Percentiles rank a stretch among this genome's conserved stretches.
Evolutionary conservation across 1,140 invertebrate genomes (phyloP).

Genomic region (Diprion similis): DNA sequence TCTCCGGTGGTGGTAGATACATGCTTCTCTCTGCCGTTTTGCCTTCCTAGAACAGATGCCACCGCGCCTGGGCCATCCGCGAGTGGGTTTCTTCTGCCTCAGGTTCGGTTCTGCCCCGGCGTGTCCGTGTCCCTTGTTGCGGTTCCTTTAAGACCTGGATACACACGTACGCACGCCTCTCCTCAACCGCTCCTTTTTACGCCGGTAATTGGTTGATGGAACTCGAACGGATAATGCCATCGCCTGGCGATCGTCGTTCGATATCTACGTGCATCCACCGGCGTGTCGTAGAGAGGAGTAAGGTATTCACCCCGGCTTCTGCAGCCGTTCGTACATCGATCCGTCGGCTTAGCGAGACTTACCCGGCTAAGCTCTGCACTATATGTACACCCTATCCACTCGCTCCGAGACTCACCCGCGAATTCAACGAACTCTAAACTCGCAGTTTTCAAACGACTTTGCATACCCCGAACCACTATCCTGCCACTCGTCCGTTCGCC

Average conservation of each 20-base stretch:
- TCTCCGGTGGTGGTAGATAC: neutral
- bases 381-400: neutral
- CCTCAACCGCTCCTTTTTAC: neutral
- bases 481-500: too few relatives aligned
- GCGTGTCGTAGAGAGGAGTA: neutral
- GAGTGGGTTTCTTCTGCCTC: neutral
- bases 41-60: slow-evolving; percentile 46
- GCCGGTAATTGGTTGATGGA: slow-evolving; percentile 1
- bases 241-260: neutral
- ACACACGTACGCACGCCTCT: neutral
- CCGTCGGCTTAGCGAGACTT: neutral
- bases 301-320: slow-evolving; percentile 1
- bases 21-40: slow-evolving; percentile 41
- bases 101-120: neutral
- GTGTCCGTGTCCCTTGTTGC: neutral
- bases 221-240: neutral
- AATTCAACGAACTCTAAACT: too few relatives aligned
- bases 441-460: too few relatives aligned
- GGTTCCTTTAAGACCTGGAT: neutral
- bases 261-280: neutral
- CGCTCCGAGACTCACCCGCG: neutral
- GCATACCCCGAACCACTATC: too few relatives aligned
- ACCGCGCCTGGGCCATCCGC: neutral
- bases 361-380: neutral
- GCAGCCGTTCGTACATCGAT: slow-evolving; percentile 3